phyloP scores from a whole-genome alignment of 2,113 vertebrate species.

The Myotis brandtii region DNA sequence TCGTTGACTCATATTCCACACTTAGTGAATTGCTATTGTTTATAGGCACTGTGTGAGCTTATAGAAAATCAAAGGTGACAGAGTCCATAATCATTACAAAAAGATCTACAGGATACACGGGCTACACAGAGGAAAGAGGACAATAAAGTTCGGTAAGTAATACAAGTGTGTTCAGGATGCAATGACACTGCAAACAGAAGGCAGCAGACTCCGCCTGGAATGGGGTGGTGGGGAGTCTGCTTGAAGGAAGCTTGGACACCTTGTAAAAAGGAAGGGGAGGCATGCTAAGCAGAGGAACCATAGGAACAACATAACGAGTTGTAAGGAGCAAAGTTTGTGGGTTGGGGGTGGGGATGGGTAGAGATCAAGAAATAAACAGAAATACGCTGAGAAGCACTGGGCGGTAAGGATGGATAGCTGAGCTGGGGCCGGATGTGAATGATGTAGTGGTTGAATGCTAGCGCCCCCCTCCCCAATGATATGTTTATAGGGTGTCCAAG shows the following conservation, averaged over 20 bases:
- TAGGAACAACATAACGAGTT: not conserved
- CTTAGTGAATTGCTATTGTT: not conserved
- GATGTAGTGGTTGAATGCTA: not conserved
- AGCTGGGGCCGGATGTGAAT: not conserved
- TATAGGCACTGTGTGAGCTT: not conserved
- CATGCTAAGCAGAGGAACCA: not conserved
- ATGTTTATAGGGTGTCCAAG: too few species aligned
- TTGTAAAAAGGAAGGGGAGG: not conserved
- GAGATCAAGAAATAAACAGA: not conserved
- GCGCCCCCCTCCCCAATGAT: not conserved
- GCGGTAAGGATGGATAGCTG: too few species aligned
- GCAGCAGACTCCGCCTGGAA: not conserved
- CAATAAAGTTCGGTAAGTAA: not conserved
- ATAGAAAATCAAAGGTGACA: not conserved
- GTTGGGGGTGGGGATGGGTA: too few species aligned
- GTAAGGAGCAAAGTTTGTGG: not conserved
- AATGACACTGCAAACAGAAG: not conserved
- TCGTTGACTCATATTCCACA: not conserved
- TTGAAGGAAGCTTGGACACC: not conserved
- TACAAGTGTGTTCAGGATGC: not conserved
- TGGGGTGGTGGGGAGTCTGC: fast-evolving
- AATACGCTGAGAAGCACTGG: not conserved
- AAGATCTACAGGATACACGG: not conserved
- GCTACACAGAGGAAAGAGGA: not conserved
- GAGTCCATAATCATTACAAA: not conserved